Conservation (phyloP, 2,797 vertebrate species). For the Nasua narica region DNA sequence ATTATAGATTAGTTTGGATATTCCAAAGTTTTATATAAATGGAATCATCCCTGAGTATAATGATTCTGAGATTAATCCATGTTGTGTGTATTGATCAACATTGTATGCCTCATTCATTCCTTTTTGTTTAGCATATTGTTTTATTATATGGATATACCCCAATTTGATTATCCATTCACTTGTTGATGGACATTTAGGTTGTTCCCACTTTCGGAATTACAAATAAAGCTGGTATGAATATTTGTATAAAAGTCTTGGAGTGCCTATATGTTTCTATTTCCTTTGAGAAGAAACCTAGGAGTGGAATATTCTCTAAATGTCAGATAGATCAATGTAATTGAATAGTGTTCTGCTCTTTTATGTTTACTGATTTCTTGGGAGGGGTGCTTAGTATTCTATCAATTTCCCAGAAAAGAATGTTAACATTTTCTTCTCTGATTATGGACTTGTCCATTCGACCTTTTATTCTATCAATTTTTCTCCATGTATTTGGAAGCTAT, state of each 20-base stretch:
- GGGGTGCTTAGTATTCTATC: not conserved
- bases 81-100: not conserved
- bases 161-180: not conserved
- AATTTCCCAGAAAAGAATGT: not conserved
- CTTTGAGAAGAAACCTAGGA: not conserved
- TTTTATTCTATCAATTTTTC: conserved; percentile 16
- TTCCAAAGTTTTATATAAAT: not conserved
- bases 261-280: not conserved
- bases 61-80: not conserved
- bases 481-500: not conserved
- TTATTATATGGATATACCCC: not conserved
- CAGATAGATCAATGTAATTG: not conserved
- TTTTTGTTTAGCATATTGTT: not conserved
- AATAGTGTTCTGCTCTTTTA: not conserved
- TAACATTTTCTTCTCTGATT: not conserved
- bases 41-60: not conserved
- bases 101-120: not conserved
- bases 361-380: not conserved
- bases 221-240: not conserved
- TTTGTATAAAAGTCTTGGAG: not conserved
- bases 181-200: not conserved
- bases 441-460: not conserved
- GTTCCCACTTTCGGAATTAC: not conserved
- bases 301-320: not conserved
- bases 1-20: not conserved